Base-by-base conservation (phyloP, 2,797 vertebrate genomes). In the Cyclura pinguis region DNA sequence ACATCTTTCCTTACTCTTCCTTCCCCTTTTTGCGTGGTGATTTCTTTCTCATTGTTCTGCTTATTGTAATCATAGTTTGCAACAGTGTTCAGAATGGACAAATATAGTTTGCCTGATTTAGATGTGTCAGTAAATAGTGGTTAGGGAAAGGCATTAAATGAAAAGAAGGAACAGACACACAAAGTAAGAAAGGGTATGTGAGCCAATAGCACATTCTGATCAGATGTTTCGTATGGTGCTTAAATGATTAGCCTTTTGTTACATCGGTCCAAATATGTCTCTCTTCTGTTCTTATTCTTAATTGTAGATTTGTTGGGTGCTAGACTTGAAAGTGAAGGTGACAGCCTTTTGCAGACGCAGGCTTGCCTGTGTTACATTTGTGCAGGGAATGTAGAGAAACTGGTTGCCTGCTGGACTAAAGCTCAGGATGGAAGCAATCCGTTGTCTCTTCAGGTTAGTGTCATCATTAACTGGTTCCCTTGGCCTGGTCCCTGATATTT, bases 291-390 rank as follows among this genome's bases (percentile, higher is more conserved):
- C 89, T 59, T 82, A 35, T 13, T 2, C 57, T 0, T 94, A 52
- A 80, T 81, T 59, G 52, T 90, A 99, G 99, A 99, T 94, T 96
- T 99, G 18, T 96, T 99, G 47, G 99, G 99, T 9, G 95, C 95
- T 92, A 97, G 99, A 78, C 97, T 99, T 95, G 99, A 99, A 94
- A 97, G 92, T 0, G 97, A 98, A 59, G 97, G 97, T 1, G 98
- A 98, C 9, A 91, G 73, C 4, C 76, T 96, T 9, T 97, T 99
- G 69, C 98, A 97, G 94, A 96, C 97, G 0, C 98, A 99, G 91
- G 99, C 99, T 5, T 99, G 98, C 95, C 97, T 99, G 88, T 99
- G 98, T 92, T 99, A 99, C 89, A 99, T 99, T 93, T 99, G 99
- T 88, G 98, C 99, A 0, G 99, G 99, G 55, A 99, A 98, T 0